Conservation (phyloP, 2,113 vertebrate genomes). For the Sterrhoptilus dennistouni region DNA sequence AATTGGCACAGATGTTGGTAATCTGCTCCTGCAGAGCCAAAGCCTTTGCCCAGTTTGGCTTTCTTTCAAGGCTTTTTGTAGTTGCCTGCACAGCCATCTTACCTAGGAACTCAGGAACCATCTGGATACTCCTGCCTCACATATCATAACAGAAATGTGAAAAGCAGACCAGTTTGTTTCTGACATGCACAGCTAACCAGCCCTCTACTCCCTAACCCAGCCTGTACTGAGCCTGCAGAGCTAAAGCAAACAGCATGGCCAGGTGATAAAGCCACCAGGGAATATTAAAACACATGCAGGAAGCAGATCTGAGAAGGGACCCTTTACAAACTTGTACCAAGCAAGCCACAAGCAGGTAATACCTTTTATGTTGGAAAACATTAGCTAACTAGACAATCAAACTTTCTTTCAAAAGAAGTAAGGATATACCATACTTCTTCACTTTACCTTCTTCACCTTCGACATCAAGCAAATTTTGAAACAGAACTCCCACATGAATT, state of each 20-base stretch:
- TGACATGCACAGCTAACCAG: background rate
- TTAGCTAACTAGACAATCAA: background rate
- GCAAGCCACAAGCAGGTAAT: background rate
- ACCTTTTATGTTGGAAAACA: background rate
- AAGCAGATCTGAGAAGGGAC: background rate
- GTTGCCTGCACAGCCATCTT: background rate
- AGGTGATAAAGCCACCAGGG: background rate
- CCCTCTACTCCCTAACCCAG: background rate
- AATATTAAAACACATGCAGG: background rate
- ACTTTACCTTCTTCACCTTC: background rate
- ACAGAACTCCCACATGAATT: background rate
- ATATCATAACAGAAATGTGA: background rate
- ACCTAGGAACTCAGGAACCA: background rate
- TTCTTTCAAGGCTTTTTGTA: background rate
- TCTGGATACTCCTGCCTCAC: background rate
- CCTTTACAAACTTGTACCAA: background rate
- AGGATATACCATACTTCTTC: background rate
- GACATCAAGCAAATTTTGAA: background rate
- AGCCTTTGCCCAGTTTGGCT: constrained; percentile 11
- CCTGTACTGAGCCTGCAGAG: background rate
- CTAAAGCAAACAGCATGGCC: background rate
- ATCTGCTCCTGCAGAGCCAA: background rate
- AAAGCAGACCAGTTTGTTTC: background rate
- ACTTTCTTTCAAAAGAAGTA: background rate
- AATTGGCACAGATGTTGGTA: constrained; percentile 18